Base-by-base conservation (phyloP, 2,888 invertebrate genomes). In the Pheosia gnoma region DNA sequence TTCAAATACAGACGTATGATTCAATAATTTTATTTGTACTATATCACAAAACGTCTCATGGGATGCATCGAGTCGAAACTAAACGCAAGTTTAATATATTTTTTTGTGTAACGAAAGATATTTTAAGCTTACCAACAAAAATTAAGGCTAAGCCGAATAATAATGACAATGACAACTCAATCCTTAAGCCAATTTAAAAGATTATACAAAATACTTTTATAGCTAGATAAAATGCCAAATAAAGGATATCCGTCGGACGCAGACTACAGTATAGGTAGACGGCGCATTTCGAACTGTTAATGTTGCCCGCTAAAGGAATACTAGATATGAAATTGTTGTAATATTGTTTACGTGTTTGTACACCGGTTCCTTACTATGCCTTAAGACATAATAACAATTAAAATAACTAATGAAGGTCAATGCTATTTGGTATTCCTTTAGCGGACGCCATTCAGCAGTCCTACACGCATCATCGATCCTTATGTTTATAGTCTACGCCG, bases 1-100 rank as follows among this genome's bases (percentile, higher is more conserved):
- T 71, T 76, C 58, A 62, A 74, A 68, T 60, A n/a, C n/a, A n/a
- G 65, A 76, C 72, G 75, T 74, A 71, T 73, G 75, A 74, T 77
- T 81, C 78, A 82, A 82, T 83, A 81, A 84, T 83, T 87, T 83
- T 81, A 89, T 92, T 93, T 93, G 92, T 93, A 93, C 93, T 93
- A 90, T 93, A 90, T 91, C 87, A 87, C 86, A 89, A 88, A 82
- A 78, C 77, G 83, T 71, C 66, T 68, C 59, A 66, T 52, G 57
- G 63, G 57, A 61, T 65, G 65, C 57, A 63, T 38, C 10, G 59
- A 67, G 54, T 65, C 61, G 59, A 62, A 63, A 68, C 25, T 62
- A 56, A 66, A 68, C 59, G 63, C 49, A 59, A 64, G 56, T 55
- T 53, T 36, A 6, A 6, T 41, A 25, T 41, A 3, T 41, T 8